A percentile compares a stretch with the other conserved stretches of the same genome.
phyloP scores from a whole-genome alignment of 35 echinoderm and acorn worm genomes.

The Eucidaris tribuloides region DNA sequence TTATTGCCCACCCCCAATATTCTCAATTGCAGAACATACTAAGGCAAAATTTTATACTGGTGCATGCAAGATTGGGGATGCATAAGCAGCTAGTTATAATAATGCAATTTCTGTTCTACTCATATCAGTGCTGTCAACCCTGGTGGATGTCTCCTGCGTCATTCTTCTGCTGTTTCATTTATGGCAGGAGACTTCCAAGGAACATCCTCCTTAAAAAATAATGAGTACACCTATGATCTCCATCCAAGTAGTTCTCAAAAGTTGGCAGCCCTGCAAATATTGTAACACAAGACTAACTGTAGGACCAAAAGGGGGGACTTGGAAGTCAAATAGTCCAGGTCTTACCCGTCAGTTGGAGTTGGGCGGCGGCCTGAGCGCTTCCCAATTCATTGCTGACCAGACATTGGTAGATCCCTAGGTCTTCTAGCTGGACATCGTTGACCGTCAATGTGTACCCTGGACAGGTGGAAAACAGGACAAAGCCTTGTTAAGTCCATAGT shows the following conservation, averaged over 20 bases:
- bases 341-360: slow-evolving; percentile 78
- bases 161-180: too few relatives aligned
- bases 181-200: too few relatives aligned
- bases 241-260: too few relatives aligned
- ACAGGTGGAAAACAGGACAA: neutral
- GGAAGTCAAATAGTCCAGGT: too few relatives aligned
- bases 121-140: neutral
- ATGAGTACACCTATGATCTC: too few relatives aligned
- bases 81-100: neutral
- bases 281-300: too few relatives aligned
- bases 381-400: slow-evolving; percentile 54
- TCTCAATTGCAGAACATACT: neutral
- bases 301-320: too few relatives aligned
- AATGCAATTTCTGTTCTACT: neutral
- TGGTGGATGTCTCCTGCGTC: too few relatives aligned
- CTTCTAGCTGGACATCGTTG: slow-evolving; percentile 28
- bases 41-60: neutral
- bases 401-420: slow-evolving; percentile 94
- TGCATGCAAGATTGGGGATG: neutral
- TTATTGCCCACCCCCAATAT: neutral
- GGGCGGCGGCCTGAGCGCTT: slow-evolving; percentile 60
- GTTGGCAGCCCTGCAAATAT: too few relatives aligned
- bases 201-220: too few relatives aligned
- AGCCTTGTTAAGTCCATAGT: neutral
- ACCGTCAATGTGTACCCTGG: slow-evolving; percentile 51